Evolutionary conservation across 1,140 invertebrate species (phyloP).

Genomic region (Euura lappo): DNA sequence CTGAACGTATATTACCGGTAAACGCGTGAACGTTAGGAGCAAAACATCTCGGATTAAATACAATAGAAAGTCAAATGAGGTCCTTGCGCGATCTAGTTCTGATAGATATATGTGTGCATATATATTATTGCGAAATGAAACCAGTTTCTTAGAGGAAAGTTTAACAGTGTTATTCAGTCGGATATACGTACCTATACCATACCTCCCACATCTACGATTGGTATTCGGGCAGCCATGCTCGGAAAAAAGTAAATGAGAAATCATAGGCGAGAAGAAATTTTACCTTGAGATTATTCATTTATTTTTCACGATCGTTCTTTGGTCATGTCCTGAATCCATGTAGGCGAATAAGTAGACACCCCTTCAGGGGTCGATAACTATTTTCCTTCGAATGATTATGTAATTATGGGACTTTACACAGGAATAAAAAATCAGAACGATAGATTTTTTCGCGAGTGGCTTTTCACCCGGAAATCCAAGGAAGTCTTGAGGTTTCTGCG

Average conservation of each 20-base stretch:
- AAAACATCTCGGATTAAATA: slow-evolving; percentile 9
- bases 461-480: no score
- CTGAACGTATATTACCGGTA: neutral
- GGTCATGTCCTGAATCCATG: no score
- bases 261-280: neutral
- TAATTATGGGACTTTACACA: no score
- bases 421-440: no score
- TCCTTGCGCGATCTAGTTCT: slow-evolving; percentile 19
- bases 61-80: slow-evolving; percentile 24
- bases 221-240: neutral
- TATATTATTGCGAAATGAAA: slow-evolving; percentile 24
- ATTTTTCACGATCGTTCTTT: neutral
- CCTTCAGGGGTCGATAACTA: no score
- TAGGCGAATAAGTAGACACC: no score
- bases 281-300: neutral
- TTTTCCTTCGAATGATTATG: no score
- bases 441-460: no score
- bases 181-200: neutral
- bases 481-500: no score
- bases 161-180: neutral
- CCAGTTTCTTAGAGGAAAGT: slow-evolving; percentile 10
- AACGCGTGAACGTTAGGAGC: neutral
- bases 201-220: neutral
- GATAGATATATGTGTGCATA: neutral
- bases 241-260: neutral